phyloP scores from a whole-genome alignment of 35 echinoderm and acorn worm genomes.

The Apostichopus parvimensis region DNA sequence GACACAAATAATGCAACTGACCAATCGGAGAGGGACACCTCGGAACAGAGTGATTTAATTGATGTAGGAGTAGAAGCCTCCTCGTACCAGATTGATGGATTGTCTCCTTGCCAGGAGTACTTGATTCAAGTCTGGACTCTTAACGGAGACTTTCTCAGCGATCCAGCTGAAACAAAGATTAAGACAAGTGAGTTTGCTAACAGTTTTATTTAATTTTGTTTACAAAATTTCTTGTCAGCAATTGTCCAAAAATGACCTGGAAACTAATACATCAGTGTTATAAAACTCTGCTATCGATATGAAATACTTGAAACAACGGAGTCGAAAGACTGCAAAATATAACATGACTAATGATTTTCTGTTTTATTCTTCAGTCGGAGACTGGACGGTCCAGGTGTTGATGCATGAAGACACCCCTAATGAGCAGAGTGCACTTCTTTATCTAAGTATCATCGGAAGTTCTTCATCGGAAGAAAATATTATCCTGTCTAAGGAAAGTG shows the following conservation, averaged over 20 bases:
- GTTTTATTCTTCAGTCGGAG: background rate
- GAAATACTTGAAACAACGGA: no score
- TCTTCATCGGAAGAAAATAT: conserved; percentile 2
- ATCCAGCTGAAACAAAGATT: conserved; percentile 42
- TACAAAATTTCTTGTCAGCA: no score
- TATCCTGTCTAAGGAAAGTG: background rate
- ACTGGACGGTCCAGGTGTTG: conserved; percentile 2
- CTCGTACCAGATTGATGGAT: conserved; percentile 58
- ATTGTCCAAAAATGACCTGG: no score
- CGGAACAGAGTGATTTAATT: conserved; percentile 26
- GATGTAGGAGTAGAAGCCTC: conserved; percentile 65
- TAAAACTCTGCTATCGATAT: no score
- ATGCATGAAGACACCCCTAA: background rate
- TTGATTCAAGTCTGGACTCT: conserved; percentile 66
- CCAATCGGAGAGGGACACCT: background rate
- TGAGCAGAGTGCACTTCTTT: background rate
- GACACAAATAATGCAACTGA: background rate
- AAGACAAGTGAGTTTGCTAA: conserved; percentile 96
- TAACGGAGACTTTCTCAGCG: conserved; percentile 61
- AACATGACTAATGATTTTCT: no score
- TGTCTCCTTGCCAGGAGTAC: conserved; percentile 62
- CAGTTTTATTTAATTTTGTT: no score
- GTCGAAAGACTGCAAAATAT: no score
- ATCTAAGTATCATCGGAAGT: conserved; percentile 15
- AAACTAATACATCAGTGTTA: no score